Evolutionary conservation across 1,140 invertebrate species (phyloP), one percentile per base, ranked within the genome.

Genomic region (Bombus terrestris): DNA sequence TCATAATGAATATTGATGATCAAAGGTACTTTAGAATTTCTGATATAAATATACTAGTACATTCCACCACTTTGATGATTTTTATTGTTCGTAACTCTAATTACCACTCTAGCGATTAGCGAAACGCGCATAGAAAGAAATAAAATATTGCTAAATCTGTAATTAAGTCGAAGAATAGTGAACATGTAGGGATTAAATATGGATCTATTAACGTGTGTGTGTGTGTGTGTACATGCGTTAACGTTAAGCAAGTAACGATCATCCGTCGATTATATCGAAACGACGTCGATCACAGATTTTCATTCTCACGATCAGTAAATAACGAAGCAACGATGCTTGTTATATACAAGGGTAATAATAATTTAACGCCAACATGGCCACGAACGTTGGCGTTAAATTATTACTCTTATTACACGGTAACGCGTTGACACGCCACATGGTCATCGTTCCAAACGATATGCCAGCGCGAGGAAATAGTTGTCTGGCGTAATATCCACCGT

Each of bases 361-460:
- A 53, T 53, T 53, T 22, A 53, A 53, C 18, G 47, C 18, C 47
- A 53, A 53, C 22, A 64, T 22, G 0, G 53, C 41, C 35, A 18
- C 47, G 47, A 53, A 47, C 25, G 13, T 35, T 53, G 66, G 4
- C 22, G 5, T n/a, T 80, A 85, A 80, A 85, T 85, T 85, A 80
- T 85, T 72, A 72, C 53, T 73, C 41, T 80, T 80, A 73, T 85
- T 85, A 80, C 41, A 9, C 39, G 41, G 39, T 32, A n/a, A 28
- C 39, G 53, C 47, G 39, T 84, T 71, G 78, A 78, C 53, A 64
- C 35, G 74, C 64, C 32, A 37, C 69, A 79, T 72, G 53, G 39
- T 80, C 76, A 53, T 80, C 76, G 2, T 72, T 64, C 25, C 41
- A 53, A 18, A 10, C 5, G 37, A 62, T 66, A 37, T 62, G 41